Percentiles rank a stretch among this genome's conserved stretches.
Evolutionary conservation across 2,888 invertebrate species (phyloP).

Genomic region (Gasteruption jaculator): DNA sequence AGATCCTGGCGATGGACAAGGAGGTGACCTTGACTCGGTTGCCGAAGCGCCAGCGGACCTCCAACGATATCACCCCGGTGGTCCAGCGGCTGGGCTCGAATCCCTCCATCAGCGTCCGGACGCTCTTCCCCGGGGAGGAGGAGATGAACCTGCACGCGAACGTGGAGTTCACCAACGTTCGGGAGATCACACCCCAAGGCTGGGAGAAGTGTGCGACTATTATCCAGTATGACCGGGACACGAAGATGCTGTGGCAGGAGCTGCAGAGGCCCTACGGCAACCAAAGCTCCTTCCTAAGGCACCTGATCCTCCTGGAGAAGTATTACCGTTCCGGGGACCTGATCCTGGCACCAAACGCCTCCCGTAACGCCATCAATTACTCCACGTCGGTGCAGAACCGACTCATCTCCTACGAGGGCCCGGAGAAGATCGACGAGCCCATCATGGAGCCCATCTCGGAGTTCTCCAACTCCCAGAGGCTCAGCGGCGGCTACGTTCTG

Average conservation of each 20-base stretch:
- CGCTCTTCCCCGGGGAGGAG: conserved; percentile 78
- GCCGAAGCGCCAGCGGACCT: conserved; percentile 50
- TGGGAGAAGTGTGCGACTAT: conserved; percentile 79
- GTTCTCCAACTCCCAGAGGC: conserved; percentile 37
- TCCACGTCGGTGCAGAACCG: conserved; percentile 77
- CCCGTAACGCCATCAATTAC: conserved; percentile 71
- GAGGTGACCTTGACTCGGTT: conserved; percentile 60
- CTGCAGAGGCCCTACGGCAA: conserved; percentile 83
- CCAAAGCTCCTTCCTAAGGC: conserved; percentile 79
- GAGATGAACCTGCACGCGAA: conserved; percentile 74
- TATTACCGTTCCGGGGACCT: conserved; percentile 79
- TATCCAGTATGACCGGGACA: conserved; percentile 79
- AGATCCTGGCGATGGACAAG: conserved; percentile 56
- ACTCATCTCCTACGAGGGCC: conserved; percentile 68
- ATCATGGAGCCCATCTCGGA: conserved; percentile 42
- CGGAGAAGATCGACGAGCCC: conserved; percentile 47
- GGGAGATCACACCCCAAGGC: conserved; percentile 74
- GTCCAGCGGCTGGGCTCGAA: conserved; percentile 69
- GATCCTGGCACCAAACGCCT: conserved; percentile 68
- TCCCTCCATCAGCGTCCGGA: conserved; percentile 78
- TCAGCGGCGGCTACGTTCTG: conserved; percentile 44
- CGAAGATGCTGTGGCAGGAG: conserved; percentile 75
- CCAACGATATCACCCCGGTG: conserved; percentile 58
- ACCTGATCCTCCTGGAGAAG: conserved; percentile 76
- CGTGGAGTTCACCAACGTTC: conserved; percentile 68